phyloP scores from a whole-genome alignment of 1,140 invertebrate species.

The Monochamus saltuarius region DNA sequence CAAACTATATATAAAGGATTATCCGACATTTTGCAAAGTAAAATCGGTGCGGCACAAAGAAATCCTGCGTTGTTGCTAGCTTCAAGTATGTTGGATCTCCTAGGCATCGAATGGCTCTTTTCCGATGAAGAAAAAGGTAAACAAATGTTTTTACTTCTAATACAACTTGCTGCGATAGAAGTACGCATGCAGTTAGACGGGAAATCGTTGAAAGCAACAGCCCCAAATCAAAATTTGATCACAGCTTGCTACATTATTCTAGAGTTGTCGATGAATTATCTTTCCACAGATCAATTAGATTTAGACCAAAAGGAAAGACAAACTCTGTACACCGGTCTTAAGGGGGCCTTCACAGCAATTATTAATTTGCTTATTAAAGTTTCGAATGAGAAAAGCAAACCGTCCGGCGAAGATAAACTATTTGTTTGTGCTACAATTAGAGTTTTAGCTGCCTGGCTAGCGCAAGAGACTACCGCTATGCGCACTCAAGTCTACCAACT shows the following conservation, averaged over 20 bases:
- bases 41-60: slow-evolving; percentile 82
- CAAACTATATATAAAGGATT: slow-evolving; percentile 75
- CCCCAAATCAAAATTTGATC: slow-evolving; percentile 72
- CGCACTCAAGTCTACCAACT: slow-evolving; percentile 77
- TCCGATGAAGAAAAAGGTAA: slow-evolving; percentile 76
- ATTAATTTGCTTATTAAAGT: slow-evolving; percentile 72
- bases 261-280: slow-evolving; percentile 77
- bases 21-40: slow-evolving; percentile 79
- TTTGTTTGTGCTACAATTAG: slow-evolving; percentile 82
- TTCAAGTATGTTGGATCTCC: slow-evolving; percentile 73
- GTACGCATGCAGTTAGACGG: slow-evolving; percentile 90
- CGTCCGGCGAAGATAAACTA: slow-evolving; percentile 63
- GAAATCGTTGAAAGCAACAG: slow-evolving; percentile 75
- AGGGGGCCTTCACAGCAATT: slow-evolving; percentile 84
- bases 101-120: slow-evolving; percentile 83
- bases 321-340: slow-evolving; percentile 84
- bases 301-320: slow-evolving; percentile 88
- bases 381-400: slow-evolving; percentile 68
- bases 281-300: slow-evolving; percentile 78
- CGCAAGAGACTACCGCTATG: slow-evolving; percentile 89
- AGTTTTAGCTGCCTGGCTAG: slow-evolving; percentile 83
- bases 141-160: slow-evolving; percentile 78
- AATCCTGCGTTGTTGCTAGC: slow-evolving; percentile 84
- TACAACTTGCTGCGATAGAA: slow-evolving; percentile 88
- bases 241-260: slow-evolving; percentile 82